Conservation (phyloP, 2,113 vertebrate genomes). For the Narcine bancroftii region DNA sequence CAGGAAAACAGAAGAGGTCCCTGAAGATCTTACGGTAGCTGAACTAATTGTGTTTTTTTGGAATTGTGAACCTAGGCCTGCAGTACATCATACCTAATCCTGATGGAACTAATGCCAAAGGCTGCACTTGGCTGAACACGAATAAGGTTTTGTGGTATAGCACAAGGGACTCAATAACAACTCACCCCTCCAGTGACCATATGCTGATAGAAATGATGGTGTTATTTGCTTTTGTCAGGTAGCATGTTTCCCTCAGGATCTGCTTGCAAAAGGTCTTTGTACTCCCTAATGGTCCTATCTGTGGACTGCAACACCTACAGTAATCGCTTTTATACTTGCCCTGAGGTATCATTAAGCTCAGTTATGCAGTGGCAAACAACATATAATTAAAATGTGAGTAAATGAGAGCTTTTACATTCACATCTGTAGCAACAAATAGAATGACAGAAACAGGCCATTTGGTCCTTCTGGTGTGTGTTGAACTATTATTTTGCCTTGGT, state of each 20-base stretch:
- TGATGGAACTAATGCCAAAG: constrained; percentile 15
- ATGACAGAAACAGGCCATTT: too few relatives aligned
- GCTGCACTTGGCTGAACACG: constrained; percentile 26
- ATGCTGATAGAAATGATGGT: neutral
- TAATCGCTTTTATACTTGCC: neutral
- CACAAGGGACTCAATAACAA: constrained; percentile 16
- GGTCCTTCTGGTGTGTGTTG: too few relatives aligned
- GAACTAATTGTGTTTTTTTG: neutral
- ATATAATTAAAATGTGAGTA: neutral
- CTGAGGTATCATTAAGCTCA: constrained; percentile 5
- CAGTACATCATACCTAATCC: constrained; percentile 25
- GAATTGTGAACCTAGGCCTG: neutral
- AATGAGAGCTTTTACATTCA: neutral
- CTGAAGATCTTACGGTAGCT: constrained; percentile 24
- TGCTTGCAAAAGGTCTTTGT: neutral
- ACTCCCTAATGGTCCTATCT: neutral
- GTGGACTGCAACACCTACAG: neutral
- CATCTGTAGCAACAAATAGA: neutral
- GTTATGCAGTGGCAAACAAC: constrained; percentile 1
- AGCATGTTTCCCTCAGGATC: neutral
- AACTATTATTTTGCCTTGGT: too few relatives aligned
- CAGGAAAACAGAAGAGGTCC: constrained; percentile 1
- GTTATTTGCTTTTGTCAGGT: constrained; percentile 12
- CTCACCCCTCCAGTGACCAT: constrained; percentile 23
- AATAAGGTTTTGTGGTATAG: neutral